A percentile compares a stretch with the other conserved stretches of the same genome.
These are phyloP conservation scores for Odobenus rosmarus DNA, from an alignment of 2,113 vertebrate species.

Conservation along the genomic window DNA sequence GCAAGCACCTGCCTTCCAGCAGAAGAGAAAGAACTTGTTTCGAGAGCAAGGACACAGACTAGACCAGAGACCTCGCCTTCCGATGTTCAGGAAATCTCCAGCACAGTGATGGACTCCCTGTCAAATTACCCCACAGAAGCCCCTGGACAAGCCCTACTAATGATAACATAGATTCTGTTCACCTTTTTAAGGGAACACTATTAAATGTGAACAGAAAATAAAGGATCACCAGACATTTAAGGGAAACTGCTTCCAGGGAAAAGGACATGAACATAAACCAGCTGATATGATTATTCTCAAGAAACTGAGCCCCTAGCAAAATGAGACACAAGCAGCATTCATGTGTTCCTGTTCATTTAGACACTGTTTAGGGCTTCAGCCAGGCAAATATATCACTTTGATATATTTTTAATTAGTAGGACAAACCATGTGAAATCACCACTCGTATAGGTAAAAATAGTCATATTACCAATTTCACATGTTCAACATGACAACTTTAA, in stretches of 20 bases:
- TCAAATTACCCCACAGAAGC: background rate
- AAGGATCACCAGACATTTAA: background rate
- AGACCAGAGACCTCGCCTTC: no score
- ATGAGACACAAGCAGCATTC: fast-evolving
- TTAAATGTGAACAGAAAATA: background rate
- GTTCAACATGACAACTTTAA: background rate
- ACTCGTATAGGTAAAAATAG: background rate
- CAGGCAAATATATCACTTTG: fast-evolving
- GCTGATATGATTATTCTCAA: fast-evolving
- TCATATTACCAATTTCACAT: background rate
- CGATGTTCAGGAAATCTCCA: background rate
- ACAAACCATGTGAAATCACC: background rate
- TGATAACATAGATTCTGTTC: fast-evolving
- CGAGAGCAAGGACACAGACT: background rate
- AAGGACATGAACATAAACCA: no score
- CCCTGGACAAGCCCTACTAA: background rate
- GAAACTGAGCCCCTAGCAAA: background rate
- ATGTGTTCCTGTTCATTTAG: fast-evolving
- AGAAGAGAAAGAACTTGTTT: no score
- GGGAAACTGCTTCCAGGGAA: background rate
- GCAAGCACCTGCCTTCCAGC: fast-evolving
- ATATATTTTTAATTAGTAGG: background rate
- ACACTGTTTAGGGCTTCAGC: background rate
- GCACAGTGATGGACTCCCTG: fast-evolving
- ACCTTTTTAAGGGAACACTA: background rate